Conservation (phyloP, 2,888 invertebrate genomes). For the Himalopsyche anomala region DNA sequence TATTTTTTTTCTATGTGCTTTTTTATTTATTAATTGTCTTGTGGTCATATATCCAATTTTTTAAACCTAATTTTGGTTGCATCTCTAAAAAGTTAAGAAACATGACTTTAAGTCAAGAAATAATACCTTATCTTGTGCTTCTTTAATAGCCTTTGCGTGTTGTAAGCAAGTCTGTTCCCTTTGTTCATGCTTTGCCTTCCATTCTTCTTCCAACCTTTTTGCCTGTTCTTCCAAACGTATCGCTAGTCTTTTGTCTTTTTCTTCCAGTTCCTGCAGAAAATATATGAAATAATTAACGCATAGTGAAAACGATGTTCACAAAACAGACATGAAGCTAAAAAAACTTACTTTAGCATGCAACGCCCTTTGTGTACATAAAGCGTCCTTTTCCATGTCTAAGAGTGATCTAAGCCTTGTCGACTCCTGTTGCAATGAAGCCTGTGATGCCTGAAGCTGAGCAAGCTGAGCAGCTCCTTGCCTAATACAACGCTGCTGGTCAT, state of each 20-base stretch:
- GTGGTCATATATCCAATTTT: no score
- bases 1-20: no score
- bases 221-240: slow-evolving; percentile 64
- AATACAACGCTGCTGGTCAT: slow-evolving; percentile 79
- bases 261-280: slow-evolving; percentile 60
- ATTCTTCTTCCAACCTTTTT: slow-evolving; percentile 62
- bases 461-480: slow-evolving; percentile 67
- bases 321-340: neutral
- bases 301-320: no score
- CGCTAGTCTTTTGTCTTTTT: slow-evolving; percentile 60
- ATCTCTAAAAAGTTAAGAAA: no score
- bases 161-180: slow-evolving; percentile 69
- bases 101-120: no score
- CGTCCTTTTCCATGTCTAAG: slow-evolving; percentile 68
- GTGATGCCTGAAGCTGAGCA: slow-evolving; percentile 75
- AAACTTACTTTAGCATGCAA: slow-evolving; percentile 73
- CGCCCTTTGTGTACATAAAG: slow-evolving; percentile 72
- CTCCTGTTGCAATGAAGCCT: slow-evolving; percentile 76
- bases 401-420: slow-evolving; percentile 74
- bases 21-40: no score
- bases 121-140: slow-evolving; percentile 59
- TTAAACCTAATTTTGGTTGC: no score
- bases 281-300: neutral
- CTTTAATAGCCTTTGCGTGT: slow-evolving; percentile 60
- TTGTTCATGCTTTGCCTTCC: slow-evolving; percentile 70